Evolutionary conservation across 2,888 invertebrate species (phyloP).

Genomic region (Ephialtes manifestator): DNA sequence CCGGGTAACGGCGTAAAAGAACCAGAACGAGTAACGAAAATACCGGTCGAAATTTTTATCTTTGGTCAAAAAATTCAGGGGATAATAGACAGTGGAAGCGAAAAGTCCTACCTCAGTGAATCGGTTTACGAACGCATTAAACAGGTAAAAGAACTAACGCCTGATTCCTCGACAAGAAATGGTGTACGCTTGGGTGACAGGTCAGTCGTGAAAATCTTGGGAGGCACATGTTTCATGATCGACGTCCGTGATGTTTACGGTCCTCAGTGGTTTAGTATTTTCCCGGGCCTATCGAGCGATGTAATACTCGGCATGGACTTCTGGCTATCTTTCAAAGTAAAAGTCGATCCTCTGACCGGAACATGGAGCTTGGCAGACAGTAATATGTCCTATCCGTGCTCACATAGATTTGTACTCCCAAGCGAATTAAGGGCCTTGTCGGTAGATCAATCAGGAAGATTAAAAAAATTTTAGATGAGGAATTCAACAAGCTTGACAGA

Average conservation of each 20-base stretch:
- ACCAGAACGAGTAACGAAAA: constrained; percentile 31
- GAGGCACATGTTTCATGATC: constrained; percentile 48
- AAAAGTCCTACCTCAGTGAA: constrained; percentile 29
- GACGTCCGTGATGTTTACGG: constrained; percentile 50
- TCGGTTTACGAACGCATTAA: constrained; percentile 18
- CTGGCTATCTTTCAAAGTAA: constrained; percentile 39
- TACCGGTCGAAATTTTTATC: constrained; percentile 49
- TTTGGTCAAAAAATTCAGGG: constrained; percentile 40
- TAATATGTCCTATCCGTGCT: background rate
- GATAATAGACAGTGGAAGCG: constrained; percentile 54
- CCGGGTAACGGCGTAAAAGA: constrained; percentile 41
- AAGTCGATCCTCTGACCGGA: background rate
- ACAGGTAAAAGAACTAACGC: constrained; percentile 22
- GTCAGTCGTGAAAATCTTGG: constrained; percentile 25
- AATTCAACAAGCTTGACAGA: constrained; percentile 30
- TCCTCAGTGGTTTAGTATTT: too few species aligned
- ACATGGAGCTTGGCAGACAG: constrained; percentile 52
- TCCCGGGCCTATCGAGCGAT: constrained; percentile 31
- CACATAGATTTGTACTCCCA: too few species aligned
- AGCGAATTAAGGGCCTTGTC: too few species aligned
- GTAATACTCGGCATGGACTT: constrained; percentile 58
- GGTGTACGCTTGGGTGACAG: constrained; percentile 47
- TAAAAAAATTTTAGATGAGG: constrained; percentile 21
- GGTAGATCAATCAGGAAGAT: background rate
- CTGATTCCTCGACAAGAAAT: constrained; percentile 27